Conservation (phyloP, 2,113 vertebrate genomes). For the Thryonomys swinderianus region DNA sequence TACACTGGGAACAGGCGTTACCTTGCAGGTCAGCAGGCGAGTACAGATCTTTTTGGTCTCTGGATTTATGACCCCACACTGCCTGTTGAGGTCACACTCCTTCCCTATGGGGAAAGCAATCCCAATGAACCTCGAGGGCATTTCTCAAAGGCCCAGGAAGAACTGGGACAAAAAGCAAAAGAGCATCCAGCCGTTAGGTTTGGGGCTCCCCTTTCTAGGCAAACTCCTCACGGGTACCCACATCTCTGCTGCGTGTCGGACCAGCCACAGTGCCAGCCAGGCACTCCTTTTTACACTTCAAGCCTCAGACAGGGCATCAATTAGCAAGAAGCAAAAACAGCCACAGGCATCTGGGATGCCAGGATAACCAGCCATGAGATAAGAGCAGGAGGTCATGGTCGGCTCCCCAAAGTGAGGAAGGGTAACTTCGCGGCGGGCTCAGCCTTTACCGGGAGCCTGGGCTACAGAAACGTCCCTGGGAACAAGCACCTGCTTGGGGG, state of each 20-base stretch:
- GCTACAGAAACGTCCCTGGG: neutral
- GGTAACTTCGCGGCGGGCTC: neutral
- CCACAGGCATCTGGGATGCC: neutral
- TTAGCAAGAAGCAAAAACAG: constrained; percentile 18
- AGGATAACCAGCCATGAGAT: constrained; percentile 16
- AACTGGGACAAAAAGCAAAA: neutral
- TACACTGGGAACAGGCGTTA: constrained; percentile 75
- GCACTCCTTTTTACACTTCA: neutral
- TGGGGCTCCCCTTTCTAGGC: neutral
- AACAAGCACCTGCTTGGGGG: too few species aligned
- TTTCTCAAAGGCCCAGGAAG: constrained; percentile 37
- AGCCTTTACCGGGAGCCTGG: neutral
- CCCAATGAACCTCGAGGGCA: constrained; percentile 6
- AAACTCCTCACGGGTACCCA: neutral
- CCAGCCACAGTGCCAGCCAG: neutral
- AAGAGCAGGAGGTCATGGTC: neutral
- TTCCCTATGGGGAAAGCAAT: constrained; percentile 87
- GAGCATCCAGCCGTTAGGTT: neutral
- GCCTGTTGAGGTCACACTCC: constrained; percentile 95
- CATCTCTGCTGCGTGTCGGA: neutral
- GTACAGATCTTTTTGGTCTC: constrained; percentile 96
- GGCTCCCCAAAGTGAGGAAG: neutral
- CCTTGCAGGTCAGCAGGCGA: constrained; percentile 96
- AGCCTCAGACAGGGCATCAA: neutral
- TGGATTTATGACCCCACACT: constrained; percentile 95